These are phyloP conservation scores for Amphipoea oculea DNA, from an alignment of 2,888 invertebrate species.

Conservation along the genomic window DNA sequence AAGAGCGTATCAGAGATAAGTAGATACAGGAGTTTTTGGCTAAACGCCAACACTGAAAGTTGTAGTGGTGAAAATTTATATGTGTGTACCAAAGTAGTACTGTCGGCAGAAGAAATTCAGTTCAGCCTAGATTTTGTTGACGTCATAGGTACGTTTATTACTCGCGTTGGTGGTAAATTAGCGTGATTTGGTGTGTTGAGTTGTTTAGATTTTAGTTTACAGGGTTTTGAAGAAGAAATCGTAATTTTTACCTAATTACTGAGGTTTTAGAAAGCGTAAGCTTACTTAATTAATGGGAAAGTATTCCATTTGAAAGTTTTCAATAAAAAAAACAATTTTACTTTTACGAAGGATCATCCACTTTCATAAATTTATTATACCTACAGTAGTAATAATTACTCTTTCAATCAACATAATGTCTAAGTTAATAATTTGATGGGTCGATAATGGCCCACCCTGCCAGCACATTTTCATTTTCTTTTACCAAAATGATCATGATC, in stretches of 20 bases:
- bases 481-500: not conserved
- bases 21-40: slow-evolving; percentile 75
- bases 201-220: not conserved
- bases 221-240: not conserved
- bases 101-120: slow-evolving; percentile 66
- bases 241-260: not conserved
- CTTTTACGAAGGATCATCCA: no score
- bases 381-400: not conserved
- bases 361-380: not conserved
- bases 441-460: not conserved
- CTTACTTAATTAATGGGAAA: not conserved
- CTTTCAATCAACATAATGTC: not conserved
- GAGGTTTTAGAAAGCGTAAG: not conserved
- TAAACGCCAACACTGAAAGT: slow-evolving; percentile 77
- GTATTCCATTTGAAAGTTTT: no score
- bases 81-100: slow-evolving; percentile 78
- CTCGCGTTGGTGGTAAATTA: slow-evolving; percentile 44
- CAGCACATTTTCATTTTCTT: not conserved
- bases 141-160: slow-evolving; percentile 40
- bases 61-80: slow-evolving; percentile 81
- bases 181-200: slow-evolving; percentile 22
- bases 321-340: not conserved
- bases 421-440: not conserved
- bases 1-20: slow-evolving; percentile 73
- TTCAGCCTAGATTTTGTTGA: slow-evolving; percentile 59